Evolutionary conservation across 1,140 invertebrate species (phyloP).

Genomic region (Acyrthosiphon pisum): DNA sequence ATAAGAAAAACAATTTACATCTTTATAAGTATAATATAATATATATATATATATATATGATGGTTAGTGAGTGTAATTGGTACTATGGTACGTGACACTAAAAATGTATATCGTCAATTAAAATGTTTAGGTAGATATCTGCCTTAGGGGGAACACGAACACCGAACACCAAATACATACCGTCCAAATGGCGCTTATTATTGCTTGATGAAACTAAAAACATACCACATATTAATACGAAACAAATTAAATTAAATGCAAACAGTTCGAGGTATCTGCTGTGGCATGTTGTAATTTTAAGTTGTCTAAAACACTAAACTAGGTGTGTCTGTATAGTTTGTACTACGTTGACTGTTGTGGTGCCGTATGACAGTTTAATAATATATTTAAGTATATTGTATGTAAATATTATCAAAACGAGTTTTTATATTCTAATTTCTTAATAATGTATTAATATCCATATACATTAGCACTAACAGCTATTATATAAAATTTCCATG

Average conservation of each 20-base stretch:
- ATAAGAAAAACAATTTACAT: neutral
- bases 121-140: neutral
- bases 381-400: slow-evolving; percentile 27
- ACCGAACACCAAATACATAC: neutral
- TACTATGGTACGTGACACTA: neutral
- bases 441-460: slow-evolving; percentile 39
- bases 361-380: slow-evolving; percentile 33
- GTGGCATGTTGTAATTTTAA: slow-evolving; percentile 33
- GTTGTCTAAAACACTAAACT: neutral
- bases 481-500: neutral
- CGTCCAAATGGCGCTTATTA: neutral
- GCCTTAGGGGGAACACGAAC: neutral
- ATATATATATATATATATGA: neutral
- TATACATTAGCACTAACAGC: neutral
- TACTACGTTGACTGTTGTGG: neutral
- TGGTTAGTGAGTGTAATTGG: neutral
- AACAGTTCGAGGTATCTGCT: neutral
- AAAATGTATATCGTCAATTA: slow-evolving; percentile 23
- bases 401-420: slow-evolving; percentile 27
- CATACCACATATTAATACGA: neutral
- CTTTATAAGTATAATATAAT: neutral
- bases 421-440: slow-evolving; percentile 30
- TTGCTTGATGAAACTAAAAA: slow-evolving; percentile 11
- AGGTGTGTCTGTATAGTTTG: neutral
- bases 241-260: slow-evolving; percentile 36